phyloP scores from a whole-genome alignment of 2,113 vertebrate species.

The Piaya cayana region DNA sequence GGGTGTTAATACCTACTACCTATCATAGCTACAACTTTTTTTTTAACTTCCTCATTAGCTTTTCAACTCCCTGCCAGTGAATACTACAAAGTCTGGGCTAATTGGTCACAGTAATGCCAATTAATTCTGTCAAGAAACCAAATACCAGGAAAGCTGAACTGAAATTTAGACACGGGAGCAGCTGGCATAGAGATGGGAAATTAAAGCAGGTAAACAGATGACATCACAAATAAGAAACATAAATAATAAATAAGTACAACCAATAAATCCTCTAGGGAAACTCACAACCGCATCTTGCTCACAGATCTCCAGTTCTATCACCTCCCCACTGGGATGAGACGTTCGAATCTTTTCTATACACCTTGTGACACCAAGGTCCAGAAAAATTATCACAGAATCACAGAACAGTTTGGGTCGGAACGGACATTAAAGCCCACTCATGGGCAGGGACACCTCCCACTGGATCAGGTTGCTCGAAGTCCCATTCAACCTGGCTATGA shows the following conservation, averaged over 20 bases:
- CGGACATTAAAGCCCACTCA: too few species aligned
- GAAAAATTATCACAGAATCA: background rate
- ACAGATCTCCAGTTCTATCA: background rate
- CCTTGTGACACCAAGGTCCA: background rate
- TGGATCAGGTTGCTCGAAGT: too few species aligned
- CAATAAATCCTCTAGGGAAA: background rate
- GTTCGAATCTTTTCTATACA: background rate
- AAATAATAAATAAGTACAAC: background rate
- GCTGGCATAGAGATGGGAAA: background rate
- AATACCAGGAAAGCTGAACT: background rate
- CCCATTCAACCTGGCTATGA: too few species aligned
- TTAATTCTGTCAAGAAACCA: background rate
- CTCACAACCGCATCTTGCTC: background rate
- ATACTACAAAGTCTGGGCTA: background rate
- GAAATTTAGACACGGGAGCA: background rate
- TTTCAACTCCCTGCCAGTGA: background rate
- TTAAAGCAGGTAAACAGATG: background rate
- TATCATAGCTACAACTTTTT: background rate
- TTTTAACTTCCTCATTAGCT: background rate
- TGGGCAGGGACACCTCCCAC: too few species aligned
- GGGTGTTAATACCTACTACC: background rate
- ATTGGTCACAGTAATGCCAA: background rate
- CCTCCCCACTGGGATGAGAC: too few species aligned
- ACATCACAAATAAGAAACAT: background rate
- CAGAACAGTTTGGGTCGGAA: too few species aligned